phyloP scores from a whole-genome alignment of 2,113 vertebrate species.

The Nipponia nippon region DNA sequence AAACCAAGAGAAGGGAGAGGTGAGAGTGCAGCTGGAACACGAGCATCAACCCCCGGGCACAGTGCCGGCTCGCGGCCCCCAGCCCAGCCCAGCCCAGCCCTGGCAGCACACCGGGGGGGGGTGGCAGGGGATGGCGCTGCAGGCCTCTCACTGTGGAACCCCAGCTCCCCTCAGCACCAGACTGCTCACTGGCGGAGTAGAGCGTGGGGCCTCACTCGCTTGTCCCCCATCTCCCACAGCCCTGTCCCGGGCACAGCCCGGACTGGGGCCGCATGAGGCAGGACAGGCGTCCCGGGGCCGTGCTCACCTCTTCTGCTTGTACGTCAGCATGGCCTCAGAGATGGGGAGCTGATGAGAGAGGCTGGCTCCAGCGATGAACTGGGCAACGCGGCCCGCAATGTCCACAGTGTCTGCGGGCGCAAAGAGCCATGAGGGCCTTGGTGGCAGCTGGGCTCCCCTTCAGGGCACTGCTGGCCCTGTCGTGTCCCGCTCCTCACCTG shows the following conservation, averaged over 20 bases:
- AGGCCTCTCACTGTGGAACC: not conserved
- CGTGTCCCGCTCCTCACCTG: slow-evolving; percentile 68
- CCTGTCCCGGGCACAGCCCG: not conserved
- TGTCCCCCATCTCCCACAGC: not conserved
- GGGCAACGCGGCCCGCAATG: slow-evolving; percentile 78
- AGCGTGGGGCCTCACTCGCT: not conserved
- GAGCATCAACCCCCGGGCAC: slow-evolving; percentile 23
- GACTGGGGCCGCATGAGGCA: rapidly evolving
- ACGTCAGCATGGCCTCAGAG: slow-evolving; percentile 96
- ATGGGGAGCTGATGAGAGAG: slow-evolving; percentile 95
- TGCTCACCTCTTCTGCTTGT: slow-evolving; percentile 94
- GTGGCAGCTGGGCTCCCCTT: not conserved
- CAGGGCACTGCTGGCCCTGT: not conserved
- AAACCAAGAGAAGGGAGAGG: slow-evolving; percentile 75
- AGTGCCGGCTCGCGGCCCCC: not conserved
- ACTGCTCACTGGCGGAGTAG: rapidly evolving
- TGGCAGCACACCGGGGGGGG: not conserved
- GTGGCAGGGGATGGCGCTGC: not conserved
- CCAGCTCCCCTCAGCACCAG: not conserved
- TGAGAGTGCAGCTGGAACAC: slow-evolving; percentile 52
- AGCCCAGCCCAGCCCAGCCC: slow-evolving; percentile 22
- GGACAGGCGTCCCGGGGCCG: rapidly evolving
- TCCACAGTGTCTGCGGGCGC: slow-evolving; percentile 76
- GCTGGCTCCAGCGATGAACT: slow-evolving; percentile 93
- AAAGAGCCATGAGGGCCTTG: not conserved